A percentile compares a stretch with the other conserved stretches of the same genome.
phyloP scores from a whole-genome alignment of 2,113 vertebrate species.

The Gymnogyps californianus region DNA sequence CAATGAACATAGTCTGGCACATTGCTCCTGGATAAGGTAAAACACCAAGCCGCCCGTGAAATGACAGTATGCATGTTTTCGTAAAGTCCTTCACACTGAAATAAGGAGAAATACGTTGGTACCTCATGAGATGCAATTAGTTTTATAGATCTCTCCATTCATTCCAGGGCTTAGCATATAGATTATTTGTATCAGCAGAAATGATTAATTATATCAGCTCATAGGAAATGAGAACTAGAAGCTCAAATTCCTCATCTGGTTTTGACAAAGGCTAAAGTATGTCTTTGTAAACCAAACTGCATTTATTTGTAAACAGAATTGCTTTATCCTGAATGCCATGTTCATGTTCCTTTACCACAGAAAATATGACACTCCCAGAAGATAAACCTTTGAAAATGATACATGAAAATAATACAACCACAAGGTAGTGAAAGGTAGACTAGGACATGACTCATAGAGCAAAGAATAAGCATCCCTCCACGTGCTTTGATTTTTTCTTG shows the following conservation, averaged over 20 bases:
- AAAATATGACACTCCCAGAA: not conserved
- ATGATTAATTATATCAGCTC: not conserved
- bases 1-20: not conserved
- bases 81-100: not conserved
- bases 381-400: not conserved
- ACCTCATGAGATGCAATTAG: not conserved
- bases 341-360: not conserved
- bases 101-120: not conserved
- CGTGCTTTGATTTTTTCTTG: not conserved
- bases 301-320: not conserved
- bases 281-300: not conserved
- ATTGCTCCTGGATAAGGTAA: not conserved
- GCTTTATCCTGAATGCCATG: not conserved
- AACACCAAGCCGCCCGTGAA: not conserved
- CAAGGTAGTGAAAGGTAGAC: not conserved
- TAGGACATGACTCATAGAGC: rapidly evolving
- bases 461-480: not conserved
- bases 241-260: not conserved
- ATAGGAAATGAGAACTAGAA: not conserved
- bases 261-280: not conserved
- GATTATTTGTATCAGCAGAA: not conserved
- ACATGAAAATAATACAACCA: not conserved
- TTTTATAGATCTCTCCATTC: not conserved
- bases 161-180: not conserved
- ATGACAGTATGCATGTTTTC: not conserved